These are phyloP conservation scores for Zeus faber DNA, from an alignment of 2,113 vertebrate species.

Conservation along the genomic window DNA sequence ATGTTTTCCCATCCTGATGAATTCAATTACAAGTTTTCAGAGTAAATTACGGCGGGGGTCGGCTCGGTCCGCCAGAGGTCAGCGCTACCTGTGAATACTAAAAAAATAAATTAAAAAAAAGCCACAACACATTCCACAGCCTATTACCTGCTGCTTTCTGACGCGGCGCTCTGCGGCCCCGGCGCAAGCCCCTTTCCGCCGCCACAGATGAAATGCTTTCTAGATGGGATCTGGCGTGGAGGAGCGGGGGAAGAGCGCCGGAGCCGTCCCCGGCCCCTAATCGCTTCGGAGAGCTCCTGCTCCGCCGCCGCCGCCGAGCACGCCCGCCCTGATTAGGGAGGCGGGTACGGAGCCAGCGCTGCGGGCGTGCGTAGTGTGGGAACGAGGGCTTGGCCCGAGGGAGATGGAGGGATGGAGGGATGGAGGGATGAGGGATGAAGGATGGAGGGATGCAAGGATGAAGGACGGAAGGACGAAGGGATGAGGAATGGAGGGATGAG, in stretches of 20 bases:
- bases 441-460: conserved; percentile 10
- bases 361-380: conserved; percentile 47
- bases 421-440: conserved; percentile 21
- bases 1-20: conserved; percentile 74
- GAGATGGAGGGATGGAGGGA: conserved; percentile 3
- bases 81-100: conserved; percentile 70
- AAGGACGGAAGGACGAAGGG: neutral
- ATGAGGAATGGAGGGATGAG: neutral
- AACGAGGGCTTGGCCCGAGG: conserved; percentile 33
- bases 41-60: conserved; percentile 66
- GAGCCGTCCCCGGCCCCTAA: conserved; percentile 67
- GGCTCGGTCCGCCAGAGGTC: conserved; percentile 61
- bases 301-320: conserved; percentile 54
- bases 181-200: conserved; percentile 45
- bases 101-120: conserved; percentile 50
- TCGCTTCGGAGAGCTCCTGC: conserved; percentile 65
- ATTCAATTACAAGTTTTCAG: conserved; percentile 73
- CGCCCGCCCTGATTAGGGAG: conserved; percentile 67
- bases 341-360: conserved; percentile 39
- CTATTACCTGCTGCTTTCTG: conserved; percentile 72
- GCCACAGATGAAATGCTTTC: conserved; percentile 74
- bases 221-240: conserved; percentile 71
- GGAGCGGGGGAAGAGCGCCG: conserved; percentile 62
- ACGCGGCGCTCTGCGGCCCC: conserved; percentile 48
- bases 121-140: conserved; percentile 69